Percentiles rank a stretch among this genome's conserved stretches.
Conservation (phyloP, 2,113 vertebrate species). For the Charina bottae region DNA sequence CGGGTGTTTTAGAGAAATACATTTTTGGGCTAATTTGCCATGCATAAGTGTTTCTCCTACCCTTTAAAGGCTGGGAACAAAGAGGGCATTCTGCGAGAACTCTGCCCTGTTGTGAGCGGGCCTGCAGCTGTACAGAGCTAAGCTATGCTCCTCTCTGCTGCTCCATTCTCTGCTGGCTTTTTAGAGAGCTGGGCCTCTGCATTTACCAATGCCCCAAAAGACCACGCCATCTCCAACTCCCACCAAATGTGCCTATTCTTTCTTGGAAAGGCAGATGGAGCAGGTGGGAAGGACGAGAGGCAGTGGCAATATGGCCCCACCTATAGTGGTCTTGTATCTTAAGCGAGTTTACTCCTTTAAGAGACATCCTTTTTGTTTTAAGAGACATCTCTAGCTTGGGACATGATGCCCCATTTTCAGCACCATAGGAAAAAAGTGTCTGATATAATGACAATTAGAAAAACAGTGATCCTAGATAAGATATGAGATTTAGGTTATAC, state of each 20-base stretch:
- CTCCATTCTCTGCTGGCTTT: constrained; percentile 64
- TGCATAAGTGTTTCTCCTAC: constrained; percentile 86
- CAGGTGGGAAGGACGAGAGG: constrained; percentile 34
- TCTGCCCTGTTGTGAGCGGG: constrained; percentile 77
- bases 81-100: constrained; percentile 76
- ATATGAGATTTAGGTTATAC: not conserved
- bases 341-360: not conserved
- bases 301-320: constrained; percentile 18
- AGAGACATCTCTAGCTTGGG: constrained; percentile 12
- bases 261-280: constrained; percentile 35
- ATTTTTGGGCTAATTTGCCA: constrained; percentile 87
- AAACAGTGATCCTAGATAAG: constrained; percentile 3
- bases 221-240: constrained; percentile 38
- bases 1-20: constrained; percentile 85
- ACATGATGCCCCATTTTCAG: constrained; percentile 1
- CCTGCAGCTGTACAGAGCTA: constrained; percentile 79
- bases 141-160: constrained; percentile 72
- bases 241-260: constrained; percentile 27
- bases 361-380: constrained; percentile 24
- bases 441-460: not conserved
- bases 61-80: constrained; percentile 83
- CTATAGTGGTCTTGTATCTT: constrained; percentile 34
- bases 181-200: constrained; percentile 57
- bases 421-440: not conserved
- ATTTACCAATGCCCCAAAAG: constrained; percentile 56